Evolutionary conservation across 2,113 vertebrate species (phyloP).

Genomic region (Lampris incognitus): DNA sequence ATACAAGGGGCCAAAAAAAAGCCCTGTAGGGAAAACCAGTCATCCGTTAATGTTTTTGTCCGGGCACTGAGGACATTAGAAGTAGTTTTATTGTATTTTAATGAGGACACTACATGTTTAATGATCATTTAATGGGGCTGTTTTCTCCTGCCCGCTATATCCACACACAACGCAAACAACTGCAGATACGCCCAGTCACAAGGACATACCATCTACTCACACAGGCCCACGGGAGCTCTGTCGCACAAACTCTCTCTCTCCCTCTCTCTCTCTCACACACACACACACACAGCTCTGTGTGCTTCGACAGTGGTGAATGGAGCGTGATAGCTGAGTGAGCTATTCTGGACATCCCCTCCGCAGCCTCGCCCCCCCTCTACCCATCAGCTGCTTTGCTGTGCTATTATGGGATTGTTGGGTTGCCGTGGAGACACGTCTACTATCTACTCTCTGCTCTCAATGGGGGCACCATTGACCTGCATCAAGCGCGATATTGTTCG

Average conservation of each 20-base stretch:
- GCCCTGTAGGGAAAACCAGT: too few species aligned
- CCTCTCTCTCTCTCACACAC: conserved; percentile 23
- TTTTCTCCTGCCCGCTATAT: too few species aligned
- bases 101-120: too few species aligned
- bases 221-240: background rate
- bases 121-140: too few species aligned
- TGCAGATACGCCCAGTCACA: conserved; percentile 30
- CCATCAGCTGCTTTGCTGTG: conserved; percentile 55
- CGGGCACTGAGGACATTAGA: too few species aligned
- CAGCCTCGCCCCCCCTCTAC: conserved; percentile 8
- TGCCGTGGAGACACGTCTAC: conserved; percentile 60
- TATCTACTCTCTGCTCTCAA: conserved; percentile 49
- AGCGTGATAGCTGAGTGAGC: conserved; percentile 68
- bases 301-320: conserved; percentile 55
- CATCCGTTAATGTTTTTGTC: too few species aligned
- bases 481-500: too few species aligned
- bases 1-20: background rate
- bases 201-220: conserved; percentile 11
- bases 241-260: conserved; percentile 16
- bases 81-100: too few species aligned
- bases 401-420: conserved; percentile 67
- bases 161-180: background rate
- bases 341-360: conserved; percentile 46
- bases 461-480: too few species aligned
- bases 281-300: conserved; percentile 29